Evolutionary conservation across 2,888 invertebrate genomes (phyloP).

Genomic region (Phytoseiulus persimilis): DNA sequence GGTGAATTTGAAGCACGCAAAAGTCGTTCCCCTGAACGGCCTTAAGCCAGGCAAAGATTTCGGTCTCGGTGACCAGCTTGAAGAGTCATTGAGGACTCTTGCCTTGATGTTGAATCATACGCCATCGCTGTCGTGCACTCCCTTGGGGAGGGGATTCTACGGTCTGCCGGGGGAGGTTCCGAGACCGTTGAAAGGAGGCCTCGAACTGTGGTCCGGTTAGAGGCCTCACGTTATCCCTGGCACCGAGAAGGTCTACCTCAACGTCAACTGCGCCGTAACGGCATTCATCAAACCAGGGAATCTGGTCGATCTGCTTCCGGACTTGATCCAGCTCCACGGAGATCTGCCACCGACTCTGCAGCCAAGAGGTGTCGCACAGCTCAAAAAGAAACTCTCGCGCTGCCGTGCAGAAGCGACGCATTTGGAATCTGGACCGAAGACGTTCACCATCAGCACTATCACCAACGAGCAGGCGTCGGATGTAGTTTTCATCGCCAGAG

Average conservation of each 20-base stretch:
- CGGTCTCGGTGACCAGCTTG: not conserved
- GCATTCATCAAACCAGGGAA: not conserved
- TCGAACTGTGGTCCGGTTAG: conserved; percentile 16
- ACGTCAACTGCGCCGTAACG: not conserved
- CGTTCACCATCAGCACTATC: not conserved
- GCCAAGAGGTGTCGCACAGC: not conserved
- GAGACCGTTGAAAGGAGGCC: not conserved
- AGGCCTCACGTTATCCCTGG: not conserved
- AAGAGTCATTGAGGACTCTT: not conserved
- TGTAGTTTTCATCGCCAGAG: not conserved
- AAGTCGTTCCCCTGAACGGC: not conserved
- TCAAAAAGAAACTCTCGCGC: not conserved
- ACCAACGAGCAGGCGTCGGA: not conserved
- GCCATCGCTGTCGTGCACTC: not conserved
- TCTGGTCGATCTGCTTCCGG: not conserved
- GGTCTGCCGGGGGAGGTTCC: conserved; percentile 6
- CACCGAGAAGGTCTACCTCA: not conserved
- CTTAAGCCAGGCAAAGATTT: not conserved
- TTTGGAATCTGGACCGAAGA: not conserved
- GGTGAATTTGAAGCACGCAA: not conserved
- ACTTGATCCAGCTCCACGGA: not conserved
- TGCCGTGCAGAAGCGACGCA: not conserved
- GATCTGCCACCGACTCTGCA: not conserved
- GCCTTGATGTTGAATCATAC: not conserved
- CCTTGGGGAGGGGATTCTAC: not conserved